Evolutionary conservation across 2,113 vertebrate species (phyloP).

Genomic region (Argyrosomus japonicus): DNA sequence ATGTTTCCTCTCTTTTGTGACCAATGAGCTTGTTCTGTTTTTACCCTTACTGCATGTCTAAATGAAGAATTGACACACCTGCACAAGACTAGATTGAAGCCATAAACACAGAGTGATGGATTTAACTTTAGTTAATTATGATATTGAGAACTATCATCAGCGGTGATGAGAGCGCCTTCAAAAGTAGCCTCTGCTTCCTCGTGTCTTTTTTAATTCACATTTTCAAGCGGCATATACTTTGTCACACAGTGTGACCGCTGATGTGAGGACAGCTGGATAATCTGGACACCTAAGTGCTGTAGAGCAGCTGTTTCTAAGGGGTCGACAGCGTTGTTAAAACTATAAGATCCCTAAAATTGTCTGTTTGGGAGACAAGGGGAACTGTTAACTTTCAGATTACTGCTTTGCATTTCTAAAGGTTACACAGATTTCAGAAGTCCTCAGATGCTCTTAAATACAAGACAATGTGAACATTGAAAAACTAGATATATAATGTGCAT

Average conservation of each 20-base stretch:
- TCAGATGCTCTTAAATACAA: neutral
- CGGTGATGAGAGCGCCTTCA: conserved; percentile 3
- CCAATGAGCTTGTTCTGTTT: conserved; percentile 43
- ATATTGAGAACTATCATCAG: conserved; percentile 34
- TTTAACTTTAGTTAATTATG: conserved; percentile 46
- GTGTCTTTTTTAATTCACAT: neutral
- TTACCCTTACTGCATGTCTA: conserved; percentile 20
- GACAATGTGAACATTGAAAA: conserved; percentile 17
- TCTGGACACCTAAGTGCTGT: neutral
- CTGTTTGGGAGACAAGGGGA: conserved; percentile 1
- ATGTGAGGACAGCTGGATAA: conserved; percentile 10
- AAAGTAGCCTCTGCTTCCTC: neutral
- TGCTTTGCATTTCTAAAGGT: neutral
- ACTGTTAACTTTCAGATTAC: neutral
- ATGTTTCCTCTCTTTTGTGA: conserved; percentile 33
- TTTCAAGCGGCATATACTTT: neutral
- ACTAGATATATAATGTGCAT: neutral
- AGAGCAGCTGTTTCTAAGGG: conserved; percentile 1
- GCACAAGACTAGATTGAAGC: conserved; percentile 21
- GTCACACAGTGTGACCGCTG: neutral
- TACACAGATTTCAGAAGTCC: conserved; percentile 7
- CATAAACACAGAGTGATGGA: conserved; percentile 42
- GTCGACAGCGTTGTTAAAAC: neutral
- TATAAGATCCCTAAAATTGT: neutral
- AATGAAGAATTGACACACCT: conserved; percentile 48